Conservation (phyloP, 37 sponge, comb jelly and placozoan genomes). For the Ianthella basta region DNA sequence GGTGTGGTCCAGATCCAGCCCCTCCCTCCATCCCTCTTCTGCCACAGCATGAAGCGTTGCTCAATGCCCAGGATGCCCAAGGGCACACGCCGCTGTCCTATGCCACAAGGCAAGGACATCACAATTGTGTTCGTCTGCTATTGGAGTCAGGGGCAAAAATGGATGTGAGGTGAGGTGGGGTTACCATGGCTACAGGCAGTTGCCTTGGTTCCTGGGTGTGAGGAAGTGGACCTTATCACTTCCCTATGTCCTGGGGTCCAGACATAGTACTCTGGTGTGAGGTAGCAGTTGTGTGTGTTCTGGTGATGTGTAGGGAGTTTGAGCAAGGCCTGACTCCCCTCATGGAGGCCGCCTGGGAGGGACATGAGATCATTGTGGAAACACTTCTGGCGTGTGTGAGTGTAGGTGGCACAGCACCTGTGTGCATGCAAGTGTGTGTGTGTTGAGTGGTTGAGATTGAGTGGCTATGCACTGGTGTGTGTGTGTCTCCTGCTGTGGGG, state of each 20-base stretch:
- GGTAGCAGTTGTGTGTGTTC: no score
- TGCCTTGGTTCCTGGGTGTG: no score
- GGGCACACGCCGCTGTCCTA: slow-evolving; percentile 76
- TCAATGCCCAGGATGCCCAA: slow-evolving; percentile 57
- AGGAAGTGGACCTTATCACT: no score
- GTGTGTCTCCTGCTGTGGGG: slow-evolving; percentile 12
- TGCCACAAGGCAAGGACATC: slow-evolving; percentile 83
- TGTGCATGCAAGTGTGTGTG: slow-evolving; percentile 36
- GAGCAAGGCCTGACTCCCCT: slow-evolving; percentile 62
- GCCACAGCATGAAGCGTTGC: slow-evolving; percentile 50
- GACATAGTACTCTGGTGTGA: no score
- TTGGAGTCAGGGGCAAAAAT: slow-evolving; percentile 77
- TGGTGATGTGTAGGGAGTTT: slow-evolving; percentile 50
- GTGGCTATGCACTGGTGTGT: slow-evolving; percentile 21
- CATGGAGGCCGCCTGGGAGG: slow-evolving; percentile 76
- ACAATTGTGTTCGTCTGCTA: slow-evolving; percentile 68
- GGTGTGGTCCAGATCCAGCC: no score
- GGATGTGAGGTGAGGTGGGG: slow-evolving; percentile 66
- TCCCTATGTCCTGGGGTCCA: no score
- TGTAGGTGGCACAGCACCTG: background rate
- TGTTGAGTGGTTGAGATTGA: slow-evolving; percentile 20
- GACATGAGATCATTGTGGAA: slow-evolving; percentile 82
- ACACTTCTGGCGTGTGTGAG: slow-evolving; percentile 77
- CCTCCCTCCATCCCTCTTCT: no score
- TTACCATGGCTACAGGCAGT: background rate